Evolutionary conservation across 53 echinoderm and acorn worm species (phyloP), one percentile per base, ranked within the genome.

Genomic region (Temnopleurus reevesii): DNA sequence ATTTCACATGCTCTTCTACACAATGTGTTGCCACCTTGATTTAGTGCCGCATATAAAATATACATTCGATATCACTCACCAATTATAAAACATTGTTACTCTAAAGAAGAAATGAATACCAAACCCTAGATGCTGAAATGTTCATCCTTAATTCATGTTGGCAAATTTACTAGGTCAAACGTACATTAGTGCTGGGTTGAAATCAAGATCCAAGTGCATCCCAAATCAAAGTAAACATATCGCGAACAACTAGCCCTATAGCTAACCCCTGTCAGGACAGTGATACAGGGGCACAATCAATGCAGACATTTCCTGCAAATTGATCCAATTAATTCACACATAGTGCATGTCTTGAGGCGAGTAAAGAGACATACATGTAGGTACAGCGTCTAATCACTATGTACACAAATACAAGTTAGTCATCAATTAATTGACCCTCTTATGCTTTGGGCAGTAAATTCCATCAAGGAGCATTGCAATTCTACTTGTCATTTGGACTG

Each of bases 251-350:
- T 13, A 18, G 63, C 34, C 63, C 58, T 17, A 8, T 0, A 63
- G 63, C 63, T 27, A 33, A 63, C 30, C 12, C 63, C 33, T n/a
- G 5, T 63, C 17, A 15, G 13, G 17, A 31, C 33, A 4, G 33
- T 63, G 13, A 63, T 63, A 33, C 15, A 63, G 63, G 15, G 13
- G 33, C 15, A 33, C 18, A 63, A 63, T 63, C 18, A 63, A 63
- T 63, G 31, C 3, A 33, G 63, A 63, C 33, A 33, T 63, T 63
- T 33, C 33, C 63, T 63, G 34, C 63, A 63, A 63, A 63, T 63
- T 63, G 34, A 63, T 63, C 63, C 63, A 63, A 63, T 63, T 63
- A 63, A 63, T 63, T 63, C 29, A 33, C 10, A 63, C 12, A 31
- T 17, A 63, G 31, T 5, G 18, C 17, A 17, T 12, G 63, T 63